These are phyloP conservation scores for Drosophila cracens DNA, from an alignment of 2,888 invertebrate genomes.

Conservation along the genomic window DNA sequence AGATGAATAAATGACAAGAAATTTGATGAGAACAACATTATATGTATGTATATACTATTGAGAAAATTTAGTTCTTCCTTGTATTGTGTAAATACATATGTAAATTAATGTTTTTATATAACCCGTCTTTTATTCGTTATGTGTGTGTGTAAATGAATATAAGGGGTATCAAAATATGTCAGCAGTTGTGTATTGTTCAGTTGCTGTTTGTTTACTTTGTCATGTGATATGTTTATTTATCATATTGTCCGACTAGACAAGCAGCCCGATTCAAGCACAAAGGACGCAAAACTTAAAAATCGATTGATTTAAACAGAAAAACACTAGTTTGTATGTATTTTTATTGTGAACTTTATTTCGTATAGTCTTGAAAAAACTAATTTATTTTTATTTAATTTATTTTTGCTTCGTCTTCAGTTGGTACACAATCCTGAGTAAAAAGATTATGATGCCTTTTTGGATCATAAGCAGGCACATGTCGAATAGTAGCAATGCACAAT, in stretches of 20 bases:
- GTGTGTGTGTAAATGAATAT: background rate
- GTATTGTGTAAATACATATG: background rate
- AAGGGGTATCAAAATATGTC: constrained; percentile 11
- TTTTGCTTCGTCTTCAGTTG: constrained; percentile 20
- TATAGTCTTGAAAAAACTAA: constrained; percentile 8
- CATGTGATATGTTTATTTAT: constrained; percentile 46
- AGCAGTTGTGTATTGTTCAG: constrained; percentile 12
- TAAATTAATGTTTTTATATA: background rate
- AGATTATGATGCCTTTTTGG: constrained; percentile 42
- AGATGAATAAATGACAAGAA: background rate
- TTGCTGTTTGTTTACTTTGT: constrained; percentile 33
- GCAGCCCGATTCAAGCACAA: background rate
- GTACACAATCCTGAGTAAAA: constrained; percentile 25
- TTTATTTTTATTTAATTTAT: constrained; percentile 50
- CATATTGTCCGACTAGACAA: constrained; percentile 17
- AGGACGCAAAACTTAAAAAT: constrained; percentile 12
- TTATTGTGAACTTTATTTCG: constrained; percentile 10
- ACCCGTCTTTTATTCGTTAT: background rate
- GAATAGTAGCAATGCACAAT: background rate
- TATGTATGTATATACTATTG: background rate
- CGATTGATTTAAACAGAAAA: constrained; percentile 27
- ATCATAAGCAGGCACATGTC: constrained; percentile 28
- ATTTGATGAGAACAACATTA: background rate
- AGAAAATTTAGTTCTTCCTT: background rate
- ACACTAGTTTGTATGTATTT: constrained; percentile 8